Conservation (phyloP, 1,140 invertebrate genomes). For the Drosophila obscura region DNA sequence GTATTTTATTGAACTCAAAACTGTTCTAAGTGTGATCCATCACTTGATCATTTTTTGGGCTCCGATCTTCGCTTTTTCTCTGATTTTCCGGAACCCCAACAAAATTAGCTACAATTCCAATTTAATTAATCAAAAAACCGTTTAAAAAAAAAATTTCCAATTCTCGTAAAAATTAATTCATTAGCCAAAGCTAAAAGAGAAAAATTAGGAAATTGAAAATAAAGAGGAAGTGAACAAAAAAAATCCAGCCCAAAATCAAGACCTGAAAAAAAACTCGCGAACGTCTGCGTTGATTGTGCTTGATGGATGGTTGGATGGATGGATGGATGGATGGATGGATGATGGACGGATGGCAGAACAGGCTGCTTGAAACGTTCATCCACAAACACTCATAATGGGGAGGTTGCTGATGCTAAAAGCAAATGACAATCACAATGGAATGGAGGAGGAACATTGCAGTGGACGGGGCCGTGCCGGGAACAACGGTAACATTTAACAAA, state of each 20-base stretch:
- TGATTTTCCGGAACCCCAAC: neutral
- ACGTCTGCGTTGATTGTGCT: slow-evolving; percentile 41
- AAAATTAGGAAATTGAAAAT: slow-evolving; percentile 25
- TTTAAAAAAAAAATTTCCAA: slow-evolving; percentile 1
- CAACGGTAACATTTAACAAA: slow-evolving; percentile 65
- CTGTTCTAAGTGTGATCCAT: too few relatives aligned
- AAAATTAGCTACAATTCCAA: slow-evolving; percentile 4
- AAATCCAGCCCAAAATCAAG: slow-evolving; percentile 36
- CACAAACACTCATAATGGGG: slow-evolving; percentile 50
- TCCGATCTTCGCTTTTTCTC: neutral
- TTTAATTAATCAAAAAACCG: slow-evolving; percentile 14
- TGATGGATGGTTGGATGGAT: slow-evolving; percentile 47
- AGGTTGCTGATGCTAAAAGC: slow-evolving; percentile 47
- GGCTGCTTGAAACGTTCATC: slow-evolving; percentile 11
- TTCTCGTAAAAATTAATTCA: slow-evolving; percentile 40
- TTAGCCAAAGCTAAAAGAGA: slow-evolving; percentile 32
- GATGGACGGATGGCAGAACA: slow-evolving; percentile 25
- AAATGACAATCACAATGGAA: slow-evolving; percentile 47
- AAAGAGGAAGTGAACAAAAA: slow-evolving; percentile 18
- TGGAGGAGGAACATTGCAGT: neutral
- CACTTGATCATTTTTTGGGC: too few relatives aligned
- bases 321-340: slow-evolving; percentile 33
- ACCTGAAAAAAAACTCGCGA: slow-evolving; percentile 20
- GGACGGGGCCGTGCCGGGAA: neutral
- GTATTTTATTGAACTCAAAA: neutral